These are phyloP conservation scores for Sciurus niger DNA, from an alignment of 2,113 vertebrate genomes.

Conservation along the genomic window DNA sequence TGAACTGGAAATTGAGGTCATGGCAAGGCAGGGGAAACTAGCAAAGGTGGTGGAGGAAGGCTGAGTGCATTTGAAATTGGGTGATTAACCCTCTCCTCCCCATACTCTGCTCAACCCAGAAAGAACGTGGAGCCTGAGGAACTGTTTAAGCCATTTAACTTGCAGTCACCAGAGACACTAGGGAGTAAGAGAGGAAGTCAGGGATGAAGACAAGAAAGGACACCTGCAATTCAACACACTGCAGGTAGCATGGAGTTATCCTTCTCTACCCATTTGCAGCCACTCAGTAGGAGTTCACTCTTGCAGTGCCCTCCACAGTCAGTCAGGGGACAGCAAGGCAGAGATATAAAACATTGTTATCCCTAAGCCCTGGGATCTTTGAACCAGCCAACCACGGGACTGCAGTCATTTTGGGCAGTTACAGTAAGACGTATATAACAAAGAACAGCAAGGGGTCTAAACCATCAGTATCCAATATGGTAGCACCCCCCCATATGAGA, in stretches of 20 bases:
- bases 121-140: neutral
- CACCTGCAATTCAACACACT: neutral
- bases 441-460: neutral
- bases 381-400: neutral
- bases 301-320: neutral
- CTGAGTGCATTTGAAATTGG: neutral
- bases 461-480: accelerated
- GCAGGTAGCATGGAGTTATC: neutral
- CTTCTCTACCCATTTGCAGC: neutral
- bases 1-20: constrained; percentile 58
- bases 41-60: neutral
- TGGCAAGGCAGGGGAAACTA: neutral
- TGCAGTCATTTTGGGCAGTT: neutral
- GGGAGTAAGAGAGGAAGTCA: neutral
- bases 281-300: too few species aligned
- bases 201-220: neutral
- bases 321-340: neutral
- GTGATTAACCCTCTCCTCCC: neutral
- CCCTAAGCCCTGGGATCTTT: neutral
- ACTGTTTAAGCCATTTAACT: constrained; percentile 14
- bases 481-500: neutral
- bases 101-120: neutral
- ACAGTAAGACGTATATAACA: neutral
- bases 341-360: too few species aligned
- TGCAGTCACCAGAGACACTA: neutral